Conservation (phyloP, 2,888 invertebrate species). For the Drosophila phalerata region DNA sequence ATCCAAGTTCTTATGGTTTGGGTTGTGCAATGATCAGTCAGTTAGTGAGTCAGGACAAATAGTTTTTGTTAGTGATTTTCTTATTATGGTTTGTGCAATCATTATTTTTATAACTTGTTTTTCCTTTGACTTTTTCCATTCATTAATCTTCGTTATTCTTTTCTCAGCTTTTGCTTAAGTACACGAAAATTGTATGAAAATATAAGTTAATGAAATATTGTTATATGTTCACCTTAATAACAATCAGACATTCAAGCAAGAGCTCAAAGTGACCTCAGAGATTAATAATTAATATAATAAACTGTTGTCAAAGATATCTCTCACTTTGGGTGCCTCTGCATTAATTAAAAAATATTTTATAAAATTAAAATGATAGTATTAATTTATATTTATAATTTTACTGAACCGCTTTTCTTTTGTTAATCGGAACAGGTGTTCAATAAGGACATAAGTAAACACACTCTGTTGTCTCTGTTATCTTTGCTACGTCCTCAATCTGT, state of each 20-base stretch:
- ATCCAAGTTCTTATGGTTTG: too few species aligned
- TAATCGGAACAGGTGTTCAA: not conserved
- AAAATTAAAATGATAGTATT: not conserved
- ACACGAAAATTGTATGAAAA: not conserved
- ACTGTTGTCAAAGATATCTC: not conserved
- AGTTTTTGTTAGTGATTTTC: too few species aligned
- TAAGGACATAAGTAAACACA: not conserved
- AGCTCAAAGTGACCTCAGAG: not conserved
- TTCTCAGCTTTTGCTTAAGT: not conserved
- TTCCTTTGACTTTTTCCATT: too few species aligned
- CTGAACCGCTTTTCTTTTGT: not conserved
- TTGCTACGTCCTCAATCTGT: not conserved
- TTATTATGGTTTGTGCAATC: too few species aligned
- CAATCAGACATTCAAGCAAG: too few species aligned
- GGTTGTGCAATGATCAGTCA: too few species aligned
- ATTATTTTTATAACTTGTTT: too few species aligned
- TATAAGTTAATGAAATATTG: not conserved
- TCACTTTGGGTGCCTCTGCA: not conserved
- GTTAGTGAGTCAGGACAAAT: too few species aligned
- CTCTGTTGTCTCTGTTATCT: slow-evolving; percentile 9
- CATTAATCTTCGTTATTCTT: not conserved
- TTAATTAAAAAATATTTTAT: not conserved
- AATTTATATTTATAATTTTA: not conserved
- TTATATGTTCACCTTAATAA: not conserved
- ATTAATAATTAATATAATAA: not conserved